phyloP scores from a whole-genome alignment of 2,113 vertebrate species.

The Chascanopsetta lugubris region DNA sequence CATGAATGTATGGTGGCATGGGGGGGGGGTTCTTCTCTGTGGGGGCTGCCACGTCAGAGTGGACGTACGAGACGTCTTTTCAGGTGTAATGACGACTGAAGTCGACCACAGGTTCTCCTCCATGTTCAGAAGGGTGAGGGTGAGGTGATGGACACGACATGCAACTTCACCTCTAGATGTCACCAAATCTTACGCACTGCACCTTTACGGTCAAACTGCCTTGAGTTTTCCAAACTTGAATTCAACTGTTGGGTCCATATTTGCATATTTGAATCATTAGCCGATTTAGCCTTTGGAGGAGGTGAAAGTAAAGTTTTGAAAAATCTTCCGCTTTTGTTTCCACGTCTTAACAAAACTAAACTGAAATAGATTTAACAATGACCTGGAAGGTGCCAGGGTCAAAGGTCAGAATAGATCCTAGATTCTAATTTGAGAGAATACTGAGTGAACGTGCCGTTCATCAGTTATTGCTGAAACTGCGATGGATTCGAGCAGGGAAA shows the following conservation, averaged over 20 bases:
- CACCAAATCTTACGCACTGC: no score
- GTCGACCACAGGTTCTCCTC: no score
- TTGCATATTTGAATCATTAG: background rate
- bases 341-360: background rate
- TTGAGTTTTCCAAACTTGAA: background rate
- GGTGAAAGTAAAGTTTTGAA: background rate
- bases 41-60: no score
- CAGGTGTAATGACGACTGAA: no score
- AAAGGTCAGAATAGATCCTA: slow-evolving; percentile 7
- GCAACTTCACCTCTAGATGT: no score
- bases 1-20: no score
- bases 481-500: background rate
- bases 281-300: background rate
- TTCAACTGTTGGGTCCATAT: background rate
- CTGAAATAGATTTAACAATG: background rate
- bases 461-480: background rate
- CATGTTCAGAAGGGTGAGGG: no score
- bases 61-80: no score
- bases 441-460: background rate
- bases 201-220: no score
- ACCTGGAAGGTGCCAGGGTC: background rate
- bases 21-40: no score
- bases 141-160: no score
- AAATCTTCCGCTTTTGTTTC: background rate
- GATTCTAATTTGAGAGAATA: slow-evolving; percentile 10